These are phyloP conservation scores for Pachyuromys duprasi DNA, from an alignment of 2,797 vertebrate species.

Conservation along the genomic window DNA sequence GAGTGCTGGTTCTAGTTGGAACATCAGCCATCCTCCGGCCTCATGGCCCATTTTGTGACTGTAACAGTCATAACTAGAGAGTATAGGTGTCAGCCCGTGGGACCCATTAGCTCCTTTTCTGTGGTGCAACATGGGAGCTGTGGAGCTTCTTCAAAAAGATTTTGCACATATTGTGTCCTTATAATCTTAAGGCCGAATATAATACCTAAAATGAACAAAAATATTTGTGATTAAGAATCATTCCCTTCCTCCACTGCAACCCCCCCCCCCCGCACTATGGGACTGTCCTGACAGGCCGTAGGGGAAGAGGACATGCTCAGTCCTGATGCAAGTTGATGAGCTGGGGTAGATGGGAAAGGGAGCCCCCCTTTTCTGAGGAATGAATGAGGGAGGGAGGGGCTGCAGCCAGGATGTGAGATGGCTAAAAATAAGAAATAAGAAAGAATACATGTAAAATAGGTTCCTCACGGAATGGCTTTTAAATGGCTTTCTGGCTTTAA, in stretches of 20 bases:
- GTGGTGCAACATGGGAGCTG: not conserved
- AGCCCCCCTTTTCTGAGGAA: too few relatives aligned
- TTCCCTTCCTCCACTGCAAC: too few relatives aligned
- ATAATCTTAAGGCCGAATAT: not conserved
- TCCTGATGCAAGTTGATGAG: too few relatives aligned
- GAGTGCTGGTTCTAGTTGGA: not conserved
- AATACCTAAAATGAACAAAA: conserved; percentile 12
- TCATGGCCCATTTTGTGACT: conserved; percentile 39
- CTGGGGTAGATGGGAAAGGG: too few relatives aligned
- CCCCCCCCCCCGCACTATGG: too few relatives aligned
- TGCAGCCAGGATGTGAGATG: too few relatives aligned
- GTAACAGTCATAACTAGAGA: conserved; percentile 5
- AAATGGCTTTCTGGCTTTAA: conserved; percentile 2
- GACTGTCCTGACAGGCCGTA: too few relatives aligned
- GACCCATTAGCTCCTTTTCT: not conserved
- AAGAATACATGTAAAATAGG: not conserved
- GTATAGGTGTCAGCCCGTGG: not conserved
- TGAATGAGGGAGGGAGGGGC: too few relatives aligned
- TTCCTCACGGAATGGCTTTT: conserved; percentile 34
- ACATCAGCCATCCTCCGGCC: not conserved
- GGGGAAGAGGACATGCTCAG: too few relatives aligned
- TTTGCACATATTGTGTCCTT: not conserved
- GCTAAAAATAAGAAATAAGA: too few relatives aligned
- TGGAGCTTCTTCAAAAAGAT: not conserved
- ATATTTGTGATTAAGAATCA: not conserved